Percentiles rank a stretch among this genome's conserved stretches.
These are phyloP conservation scores for Xestia sexstrigata DNA, from an alignment of 2,888 invertebrate species.

Conservation along the genomic window DNA sequence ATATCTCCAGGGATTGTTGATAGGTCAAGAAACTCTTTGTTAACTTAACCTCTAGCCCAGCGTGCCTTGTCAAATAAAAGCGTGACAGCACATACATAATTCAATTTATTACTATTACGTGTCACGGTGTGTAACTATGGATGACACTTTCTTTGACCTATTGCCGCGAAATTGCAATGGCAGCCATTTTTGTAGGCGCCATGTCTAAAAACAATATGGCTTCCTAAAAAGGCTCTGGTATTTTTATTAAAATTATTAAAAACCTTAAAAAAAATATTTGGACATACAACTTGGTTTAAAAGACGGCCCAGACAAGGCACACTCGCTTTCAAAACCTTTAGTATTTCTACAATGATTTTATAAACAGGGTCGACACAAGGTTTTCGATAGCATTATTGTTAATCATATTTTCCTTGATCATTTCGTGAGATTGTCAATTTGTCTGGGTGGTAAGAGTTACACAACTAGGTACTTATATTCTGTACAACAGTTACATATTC, in stretches of 20 bases:
- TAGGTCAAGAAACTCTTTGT: background rate
- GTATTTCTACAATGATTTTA: background rate
- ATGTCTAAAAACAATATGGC: conserved; percentile 2
- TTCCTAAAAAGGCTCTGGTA: background rate
- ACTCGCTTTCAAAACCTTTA: background rate
- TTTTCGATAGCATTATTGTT: background rate
- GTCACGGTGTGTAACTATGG: conserved; percentile 44
- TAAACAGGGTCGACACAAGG: background rate
- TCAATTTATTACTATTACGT: conserved; percentile 60
- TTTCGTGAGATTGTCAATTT: no score
- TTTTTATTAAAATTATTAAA: background rate
- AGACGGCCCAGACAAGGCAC: background rate
- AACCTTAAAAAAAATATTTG: background rate
- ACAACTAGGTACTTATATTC: background rate
- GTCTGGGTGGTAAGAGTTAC: background rate
- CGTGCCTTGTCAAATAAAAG: conserved; percentile 21
- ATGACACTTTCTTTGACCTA: conserved; percentile 65
- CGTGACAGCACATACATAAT: conserved; percentile 40
- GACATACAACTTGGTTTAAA: background rate
- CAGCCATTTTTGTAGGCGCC: conserved; percentile 47
- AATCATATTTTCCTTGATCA: background rate
- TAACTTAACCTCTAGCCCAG: background rate
- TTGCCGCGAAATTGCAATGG: conserved; percentile 46
- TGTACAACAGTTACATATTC: background rate
- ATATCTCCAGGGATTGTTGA: background rate